Conservation (phyloP, 2,113 vertebrate species). For the Campylomormyrus tamandua region DNA sequence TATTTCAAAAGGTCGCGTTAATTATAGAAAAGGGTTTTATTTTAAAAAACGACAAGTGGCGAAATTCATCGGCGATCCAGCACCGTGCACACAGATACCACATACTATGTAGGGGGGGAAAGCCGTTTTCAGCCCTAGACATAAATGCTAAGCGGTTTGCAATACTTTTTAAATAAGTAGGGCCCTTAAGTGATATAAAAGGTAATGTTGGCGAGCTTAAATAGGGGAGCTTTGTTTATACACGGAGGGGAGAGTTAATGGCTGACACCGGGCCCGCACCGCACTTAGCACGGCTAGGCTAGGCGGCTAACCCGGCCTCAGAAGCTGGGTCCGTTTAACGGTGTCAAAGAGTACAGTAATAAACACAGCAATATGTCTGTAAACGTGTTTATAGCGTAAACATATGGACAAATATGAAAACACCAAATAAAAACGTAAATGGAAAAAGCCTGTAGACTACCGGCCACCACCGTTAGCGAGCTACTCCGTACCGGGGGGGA, state of each 20-base stretch:
- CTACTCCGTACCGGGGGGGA: neutral
- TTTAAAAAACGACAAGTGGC: neutral
- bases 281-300: neutral
- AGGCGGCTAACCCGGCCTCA: neutral
- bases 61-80: constrained; percentile 1
- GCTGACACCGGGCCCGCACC: neutral
- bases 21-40: neutral
- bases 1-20: neutral
- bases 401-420: neutral
- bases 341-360: neutral
- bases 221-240: neutral
- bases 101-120: neutral
- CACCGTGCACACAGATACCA: neutral
- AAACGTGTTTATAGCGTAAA: neutral
- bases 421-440: neutral
- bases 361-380: neutral
- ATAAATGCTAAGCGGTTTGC: neutral
- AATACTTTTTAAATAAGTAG: neutral
- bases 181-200: neutral
- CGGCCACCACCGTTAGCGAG: neutral
- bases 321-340: neutral
- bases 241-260: neutral
- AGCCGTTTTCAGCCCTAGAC: neutral
- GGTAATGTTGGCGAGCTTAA: neutral
- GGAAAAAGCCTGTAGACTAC: neutral